Evolutionary conservation across 2,888 invertebrate species (phyloP), one percentile per base, ranked within the genome.

Genomic region (Cheiracanthium punctorium): DNA sequence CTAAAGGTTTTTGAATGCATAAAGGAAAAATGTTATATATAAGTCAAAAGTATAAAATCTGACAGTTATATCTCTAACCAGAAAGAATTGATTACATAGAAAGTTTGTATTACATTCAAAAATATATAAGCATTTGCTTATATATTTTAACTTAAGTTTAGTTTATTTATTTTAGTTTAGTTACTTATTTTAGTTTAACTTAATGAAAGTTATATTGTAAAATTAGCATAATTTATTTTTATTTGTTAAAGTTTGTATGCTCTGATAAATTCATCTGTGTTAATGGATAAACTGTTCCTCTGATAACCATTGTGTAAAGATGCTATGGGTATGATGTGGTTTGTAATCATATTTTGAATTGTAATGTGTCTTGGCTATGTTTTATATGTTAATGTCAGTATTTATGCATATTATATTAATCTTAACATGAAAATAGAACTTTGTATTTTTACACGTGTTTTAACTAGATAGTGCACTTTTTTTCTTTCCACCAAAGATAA

Each of bases 391-490:
- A 29, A 77, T 80, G 72, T 87, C 67, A 71, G 81, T 87, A 72
- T 85, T 85, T 75, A 85, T 64, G 70, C 48, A 48, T 81, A 64
- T 37, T 4, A 7, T 81, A 72, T 87, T 81, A 81, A 52, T 76
- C 81, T 76, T 76, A 81, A 87, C 37, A 41, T 72, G 76, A 77
- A 87, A 73, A 80, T 73, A 80, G 58, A 75, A 85, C 74, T 77
- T 87, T 76, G 87, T 87, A 87, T 87, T 87, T 87, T 87, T 87
- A 81, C 87, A 87, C 87, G 81, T 76, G 77, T 87, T 80, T 81
- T 80, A 80, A 74, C 82, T 76, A 77, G 76, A 32, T 43, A 76
- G 33, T 76, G 77, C 80, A 74, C 85, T 32, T 10, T 28, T n/a
- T 80, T 79, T 74, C 73, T 65, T 76, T 71, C 74, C 77, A 80